Evolutionary conservation across 2,888 invertebrate species (phyloP), one percentile per base, ranked within the genome.

Genomic region (Ectemnius cavifrons): DNA sequence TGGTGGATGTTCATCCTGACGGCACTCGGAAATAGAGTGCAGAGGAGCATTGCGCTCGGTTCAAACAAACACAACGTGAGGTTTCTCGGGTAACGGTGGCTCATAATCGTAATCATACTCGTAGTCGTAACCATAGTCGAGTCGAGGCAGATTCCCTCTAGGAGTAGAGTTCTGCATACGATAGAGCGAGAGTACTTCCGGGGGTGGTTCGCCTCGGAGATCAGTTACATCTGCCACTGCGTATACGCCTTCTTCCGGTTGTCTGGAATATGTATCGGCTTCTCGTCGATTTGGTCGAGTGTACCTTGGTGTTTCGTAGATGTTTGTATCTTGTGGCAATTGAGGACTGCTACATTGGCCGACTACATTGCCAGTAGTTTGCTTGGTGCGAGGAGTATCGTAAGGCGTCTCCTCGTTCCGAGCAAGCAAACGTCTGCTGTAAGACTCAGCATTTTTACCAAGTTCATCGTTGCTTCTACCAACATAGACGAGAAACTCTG

Each of bases 41-140:
- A 2, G 23, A 23, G 23, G 23, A 23, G 23, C 3, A 3, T 23
- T 23, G 23, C 23, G 23, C 2, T 23, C 3, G 1, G 23, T 75
- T 87, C 83, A 91, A 70, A 91, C 91, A 70, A 91, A 91, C 64
- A 90, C 91, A 52, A 91, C 89, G 81, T 90, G 90, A n/a, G 90
- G 88, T 75, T 89, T 90, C 69, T 90, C 87, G 60, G 88, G 85
- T 23, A 88, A 71, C 73, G 86, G 80, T 5, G 82, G 71, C 67
- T 85, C 82, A 77, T 86, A 85, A 66, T 89, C 88, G 81, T 89
- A 89, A 69, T 90, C 89, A 80, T 86, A 88, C 46, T 86, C 87
- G 79, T 86, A 87, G 58, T 90, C 88, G 78, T 87, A 88, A 74
- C 86, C 86, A 63, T 88, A 88, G 71, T 87, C 87, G 56, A 83